These are phyloP conservation scores for Eumerus sabulonum DNA, from an alignment of 2,888 invertebrate genomes.

Conservation along the genomic window DNA sequence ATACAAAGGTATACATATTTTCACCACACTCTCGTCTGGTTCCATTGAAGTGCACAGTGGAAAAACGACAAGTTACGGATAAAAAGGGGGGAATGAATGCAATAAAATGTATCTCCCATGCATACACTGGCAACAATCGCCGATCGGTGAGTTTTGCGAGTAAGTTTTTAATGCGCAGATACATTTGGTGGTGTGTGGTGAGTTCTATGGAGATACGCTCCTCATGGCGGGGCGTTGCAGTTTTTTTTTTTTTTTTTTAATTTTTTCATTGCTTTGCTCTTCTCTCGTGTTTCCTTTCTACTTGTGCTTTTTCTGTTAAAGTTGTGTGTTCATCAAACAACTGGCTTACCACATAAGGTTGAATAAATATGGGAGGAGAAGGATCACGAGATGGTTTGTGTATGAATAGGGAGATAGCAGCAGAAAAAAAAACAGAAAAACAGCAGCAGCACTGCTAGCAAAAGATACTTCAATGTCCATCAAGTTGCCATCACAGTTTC, in stretches of 20 bases:
- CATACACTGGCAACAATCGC: too few species aligned
- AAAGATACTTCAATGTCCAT: conserved; percentile 65
- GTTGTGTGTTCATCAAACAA: conserved; percentile 61
- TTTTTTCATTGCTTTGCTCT: background rate
- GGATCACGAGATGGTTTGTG: conserved; percentile 63
- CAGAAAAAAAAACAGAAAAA: conserved; percentile 25
- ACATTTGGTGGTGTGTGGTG: conserved; percentile 55
- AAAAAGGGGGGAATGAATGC: conserved; percentile 6
- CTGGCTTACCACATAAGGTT: conserved; percentile 66
- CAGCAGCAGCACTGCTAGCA: conserved; percentile 17
- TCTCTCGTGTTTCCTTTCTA: too few species aligned
- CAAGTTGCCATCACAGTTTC: conserved; percentile 65
- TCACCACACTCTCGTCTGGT: conserved; percentile 37
- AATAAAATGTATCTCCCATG: background rate
- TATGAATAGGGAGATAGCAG: conserved; percentile 8
- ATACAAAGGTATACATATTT: conserved; percentile 15
- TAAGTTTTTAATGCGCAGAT: conserved; percentile 50
- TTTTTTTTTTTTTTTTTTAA: conserved; percentile 42
- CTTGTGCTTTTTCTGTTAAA: conserved; percentile 14
- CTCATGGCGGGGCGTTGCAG: conserved; percentile 64
- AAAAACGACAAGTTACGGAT: background rate
- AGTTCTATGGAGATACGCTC: conserved; percentile 39
- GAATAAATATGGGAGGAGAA: conserved; percentile 67
- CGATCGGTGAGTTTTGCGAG: too few species aligned
- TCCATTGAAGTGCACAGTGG: background rate